A percentile compares a stretch with the other conserved stretches of the same genome.
Conservation (phyloP, 2,797 vertebrate genomes). For the Crocodylus rhombifer region DNA sequence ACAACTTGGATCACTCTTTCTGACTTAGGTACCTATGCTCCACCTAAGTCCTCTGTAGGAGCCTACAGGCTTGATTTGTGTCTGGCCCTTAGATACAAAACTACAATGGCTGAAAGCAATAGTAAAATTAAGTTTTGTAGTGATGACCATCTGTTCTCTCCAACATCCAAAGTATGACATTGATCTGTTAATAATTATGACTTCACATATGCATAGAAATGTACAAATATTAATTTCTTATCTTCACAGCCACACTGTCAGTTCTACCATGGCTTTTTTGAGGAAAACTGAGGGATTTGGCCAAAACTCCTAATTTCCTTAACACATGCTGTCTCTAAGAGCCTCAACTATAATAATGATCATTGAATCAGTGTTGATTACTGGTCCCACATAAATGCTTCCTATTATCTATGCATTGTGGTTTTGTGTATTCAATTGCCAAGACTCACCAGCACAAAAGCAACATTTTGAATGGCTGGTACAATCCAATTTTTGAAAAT, state of each 20-base stretch:
- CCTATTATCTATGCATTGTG: background rate
- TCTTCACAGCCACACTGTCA: background rate
- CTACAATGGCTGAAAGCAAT: background rate
- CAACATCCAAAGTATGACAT: background rate
- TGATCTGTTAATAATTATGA: background rate
- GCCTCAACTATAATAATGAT: background rate
- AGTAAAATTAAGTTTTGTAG: background rate
- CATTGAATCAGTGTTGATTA: background rate
- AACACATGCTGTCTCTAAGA: background rate
- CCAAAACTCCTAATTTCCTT: background rate
- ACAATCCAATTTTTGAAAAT: background rate
- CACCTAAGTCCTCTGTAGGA: no score
- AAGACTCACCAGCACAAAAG: background rate
- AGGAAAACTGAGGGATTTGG: background rate
- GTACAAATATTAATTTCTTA: fast-evolving
- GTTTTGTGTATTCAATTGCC: background rate
- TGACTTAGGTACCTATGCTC: no score
- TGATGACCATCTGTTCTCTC: background rate
- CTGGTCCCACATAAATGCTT: background rate
- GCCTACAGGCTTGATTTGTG: no score
- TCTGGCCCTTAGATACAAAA: background rate
- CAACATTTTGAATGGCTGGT: background rate
- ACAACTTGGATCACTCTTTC: no score
- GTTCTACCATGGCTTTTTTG: background rate
- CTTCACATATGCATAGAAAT: background rate